Conservation (phyloP, 2,113 vertebrate genomes). For the Lanius collurio region DNA sequence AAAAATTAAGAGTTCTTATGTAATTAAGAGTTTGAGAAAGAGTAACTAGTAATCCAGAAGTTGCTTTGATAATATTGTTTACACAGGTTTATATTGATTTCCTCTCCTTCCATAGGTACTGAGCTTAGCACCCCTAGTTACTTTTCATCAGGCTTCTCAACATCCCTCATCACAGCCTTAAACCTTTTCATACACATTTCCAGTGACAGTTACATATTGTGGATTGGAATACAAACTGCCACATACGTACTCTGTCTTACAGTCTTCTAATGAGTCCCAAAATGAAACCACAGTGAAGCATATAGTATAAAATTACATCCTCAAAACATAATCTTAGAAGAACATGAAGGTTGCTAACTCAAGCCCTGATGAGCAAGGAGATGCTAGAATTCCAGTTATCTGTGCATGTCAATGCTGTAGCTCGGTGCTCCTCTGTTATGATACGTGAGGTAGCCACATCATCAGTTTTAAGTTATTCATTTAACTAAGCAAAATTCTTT, state of each 20-base stretch:
- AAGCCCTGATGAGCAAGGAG: background rate
- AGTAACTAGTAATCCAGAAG: background rate
- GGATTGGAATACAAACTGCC: background rate
- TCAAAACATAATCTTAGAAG: background rate
- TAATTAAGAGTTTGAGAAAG: background rate
- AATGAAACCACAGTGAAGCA: background rate
- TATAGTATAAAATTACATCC: background rate
- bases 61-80: background rate
- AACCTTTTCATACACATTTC: background rate
- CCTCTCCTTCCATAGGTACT: background rate
- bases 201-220: background rate
- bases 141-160: background rate
- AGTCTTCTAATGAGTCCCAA: background rate
- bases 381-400: background rate
- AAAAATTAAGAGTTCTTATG: background rate
- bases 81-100: background rate
- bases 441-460: background rate
- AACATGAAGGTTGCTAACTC: background rate
- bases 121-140: background rate
- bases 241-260: background rate
- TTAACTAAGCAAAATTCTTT: background rate
- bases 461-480: background rate
- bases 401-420: background rate
- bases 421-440: background rate
- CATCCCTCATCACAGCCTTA: background rate